Percentiles rank a stretch among this genome's conserved stretches.
These are phyloP conservation scores for Mythimna loreyi DNA, from an alignment of 2,888 invertebrate genomes.

Conservation along the genomic window DNA sequence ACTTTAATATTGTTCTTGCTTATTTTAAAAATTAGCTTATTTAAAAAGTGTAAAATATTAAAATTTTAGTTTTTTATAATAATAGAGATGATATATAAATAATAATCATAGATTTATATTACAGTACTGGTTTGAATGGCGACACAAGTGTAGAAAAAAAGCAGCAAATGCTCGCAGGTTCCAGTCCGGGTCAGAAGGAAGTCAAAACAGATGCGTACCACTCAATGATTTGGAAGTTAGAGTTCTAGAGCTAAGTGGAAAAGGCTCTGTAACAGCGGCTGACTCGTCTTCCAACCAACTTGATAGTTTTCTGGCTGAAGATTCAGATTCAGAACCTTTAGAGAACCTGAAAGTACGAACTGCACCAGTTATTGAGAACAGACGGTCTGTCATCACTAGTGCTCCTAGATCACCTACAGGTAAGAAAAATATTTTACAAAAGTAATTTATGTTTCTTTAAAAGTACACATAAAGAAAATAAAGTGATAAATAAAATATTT, in stretches of 20 bases:
- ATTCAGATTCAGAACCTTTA: slow-evolving; percentile 79
- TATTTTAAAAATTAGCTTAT: neutral
- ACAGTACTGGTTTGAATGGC: slow-evolving; percentile 88
- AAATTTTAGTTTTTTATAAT: neutral
- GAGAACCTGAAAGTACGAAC: slow-evolving; percentile 71
- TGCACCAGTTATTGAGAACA: slow-evolving; percentile 53
- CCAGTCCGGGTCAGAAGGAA: slow-evolving; percentile 70
- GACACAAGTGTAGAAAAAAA: slow-evolving; percentile 85
- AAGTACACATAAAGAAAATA: neutral
- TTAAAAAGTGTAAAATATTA: neutral
- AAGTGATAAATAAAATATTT: neutral
- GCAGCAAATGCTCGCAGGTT: slow-evolving; percentile 78
- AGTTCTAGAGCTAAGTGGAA: slow-evolving; percentile 79
- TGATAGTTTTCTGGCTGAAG: slow-evolving; percentile 75
- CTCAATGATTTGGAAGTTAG: slow-evolving; percentile 84
- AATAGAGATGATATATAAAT: neutral
- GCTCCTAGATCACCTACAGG: slow-evolving; percentile 51
- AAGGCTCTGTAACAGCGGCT: slow-evolving; percentile 67
- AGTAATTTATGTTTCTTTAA: neutral
- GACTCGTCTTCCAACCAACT: slow-evolving; percentile 71
- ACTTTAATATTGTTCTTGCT: neutral
- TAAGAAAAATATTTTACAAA: slow-evolving; percentile 11
- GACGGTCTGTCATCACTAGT: slow-evolving; percentile 45
- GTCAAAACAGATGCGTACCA: slow-evolving; percentile 76
- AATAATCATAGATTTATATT: slow-evolving; percentile 19